Evolutionary conservation across 2,888 invertebrate genomes (phyloP).

Genomic region (Blastobasis lacticolella): DNA sequence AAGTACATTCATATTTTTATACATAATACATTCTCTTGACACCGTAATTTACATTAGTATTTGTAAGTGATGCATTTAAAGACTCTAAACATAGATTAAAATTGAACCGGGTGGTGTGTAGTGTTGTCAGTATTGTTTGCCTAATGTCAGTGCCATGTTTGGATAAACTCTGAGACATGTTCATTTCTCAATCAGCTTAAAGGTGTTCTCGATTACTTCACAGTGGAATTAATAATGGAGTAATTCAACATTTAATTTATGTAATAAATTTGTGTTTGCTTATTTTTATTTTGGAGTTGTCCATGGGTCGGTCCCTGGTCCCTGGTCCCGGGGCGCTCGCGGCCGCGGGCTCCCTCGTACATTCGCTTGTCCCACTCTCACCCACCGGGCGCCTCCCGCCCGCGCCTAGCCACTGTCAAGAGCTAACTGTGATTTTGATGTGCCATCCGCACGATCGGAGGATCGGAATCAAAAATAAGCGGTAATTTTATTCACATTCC

Average conservation of each 20-base stretch:
- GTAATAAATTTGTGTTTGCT: constrained; percentile 43
- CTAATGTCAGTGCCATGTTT: constrained; percentile 1
- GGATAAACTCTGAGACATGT: no score
- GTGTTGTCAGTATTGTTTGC: neutral
- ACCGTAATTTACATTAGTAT: no score
- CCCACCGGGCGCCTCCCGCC: constrained; percentile 40
- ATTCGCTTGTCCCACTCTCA: constrained; percentile 35
- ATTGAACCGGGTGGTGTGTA: no score
- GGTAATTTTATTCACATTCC: constrained; percentile 69
- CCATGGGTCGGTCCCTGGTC: no score
- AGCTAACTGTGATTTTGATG: constrained; percentile 52
- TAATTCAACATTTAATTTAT: constrained; percentile 21
- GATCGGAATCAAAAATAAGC: constrained; percentile 53
- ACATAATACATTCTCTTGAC: neutral
- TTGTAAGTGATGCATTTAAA: no score
- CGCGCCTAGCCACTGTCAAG: constrained; percentile 31
- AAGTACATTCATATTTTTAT: neutral
- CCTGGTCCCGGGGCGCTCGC: constrained; percentile 9
- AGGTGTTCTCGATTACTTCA: constrained; percentile 13
- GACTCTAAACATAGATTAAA: no score
- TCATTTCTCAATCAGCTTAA: no score
- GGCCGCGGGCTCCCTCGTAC: constrained; percentile 18
- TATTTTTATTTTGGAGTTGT: constrained; percentile 36
- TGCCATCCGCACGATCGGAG: constrained; percentile 61
- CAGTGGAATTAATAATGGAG: constrained; percentile 55